Conservation (phyloP, 2,888 invertebrate genomes). For the Spatulosminthurus flaviceps region DNA sequence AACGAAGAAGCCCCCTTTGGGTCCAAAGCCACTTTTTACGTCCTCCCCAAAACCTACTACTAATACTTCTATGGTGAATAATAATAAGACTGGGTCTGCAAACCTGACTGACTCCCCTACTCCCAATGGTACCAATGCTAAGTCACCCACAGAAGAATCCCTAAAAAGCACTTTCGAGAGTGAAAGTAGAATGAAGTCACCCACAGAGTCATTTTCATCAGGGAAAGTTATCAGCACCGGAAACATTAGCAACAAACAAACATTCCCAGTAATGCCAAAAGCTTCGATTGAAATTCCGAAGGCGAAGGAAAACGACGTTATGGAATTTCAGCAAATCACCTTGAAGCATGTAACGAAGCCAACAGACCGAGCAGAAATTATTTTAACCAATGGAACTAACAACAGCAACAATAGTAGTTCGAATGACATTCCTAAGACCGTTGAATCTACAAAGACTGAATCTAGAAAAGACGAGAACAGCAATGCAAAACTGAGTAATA, state of each 20-base stretch:
- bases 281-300: background rate
- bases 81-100: slow-evolving; percentile 28
- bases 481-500: slow-evolving; percentile 29
- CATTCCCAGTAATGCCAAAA: background rate
- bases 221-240: background rate
- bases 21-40: slow-evolving; percentile 62
- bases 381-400: slow-evolving; percentile 19
- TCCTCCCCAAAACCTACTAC: slow-evolving; percentile 53
- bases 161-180: slow-evolving; percentile 1
- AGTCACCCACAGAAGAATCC: background rate
- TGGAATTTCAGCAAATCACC: slow-evolving; percentile 46
- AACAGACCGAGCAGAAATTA: slow-evolving; percentile 24
- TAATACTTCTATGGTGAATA: slow-evolving; percentile 29
- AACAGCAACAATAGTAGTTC: slow-evolving; percentile 1
- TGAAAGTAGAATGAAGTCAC: slow-evolving; percentile 20
- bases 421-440: slow-evolving; percentile 36
- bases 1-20: slow-evolving; percentile 58
- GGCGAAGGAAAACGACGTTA: slow-evolving; percentile 39
- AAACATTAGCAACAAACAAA: background rate
- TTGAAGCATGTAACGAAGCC: slow-evolving; percentile 37
- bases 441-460: slow-evolving; percentile 20
- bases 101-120: slow-evolving; percentile 30
- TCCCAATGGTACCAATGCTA: slow-evolving; percentile 6
- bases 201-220: background rate
- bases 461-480: slow-evolving; percentile 40